Conservation (phyloP, 1,140 invertebrate species). For the Leguminivora glycinivorella region DNA sequence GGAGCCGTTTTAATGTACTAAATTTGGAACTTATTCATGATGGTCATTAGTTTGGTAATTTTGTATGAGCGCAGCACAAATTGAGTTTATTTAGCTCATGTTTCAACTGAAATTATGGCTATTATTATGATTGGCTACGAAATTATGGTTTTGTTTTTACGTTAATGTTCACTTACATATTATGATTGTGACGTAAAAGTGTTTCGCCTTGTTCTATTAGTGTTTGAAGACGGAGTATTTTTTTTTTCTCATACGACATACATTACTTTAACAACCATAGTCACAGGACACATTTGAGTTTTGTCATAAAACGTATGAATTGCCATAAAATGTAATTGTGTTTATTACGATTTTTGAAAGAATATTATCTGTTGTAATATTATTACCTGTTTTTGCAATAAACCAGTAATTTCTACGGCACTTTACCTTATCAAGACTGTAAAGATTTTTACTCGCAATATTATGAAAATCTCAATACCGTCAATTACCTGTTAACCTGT, state of each 20-base stretch:
- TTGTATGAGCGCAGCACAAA: not conserved
- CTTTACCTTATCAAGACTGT: too few relatives aligned
- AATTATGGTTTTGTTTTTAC: not conserved
- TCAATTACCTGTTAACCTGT: not conserved
- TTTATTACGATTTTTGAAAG: not conserved
- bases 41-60: conserved; percentile 22
- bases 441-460: not conserved
- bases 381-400: too few relatives aligned
- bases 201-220: not conserved
- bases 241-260: not conserved
- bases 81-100: conserved; percentile 15
- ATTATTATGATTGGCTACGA: conserved; percentile 13
- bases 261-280: too few relatives aligned
- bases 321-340: not conserved
- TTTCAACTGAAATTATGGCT: conserved; percentile 7
- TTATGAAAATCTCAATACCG: not conserved
- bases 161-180: not conserved
- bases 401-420: too few relatives aligned
- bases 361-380: too few relatives aligned
- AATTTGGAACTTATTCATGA: conserved; percentile 22
- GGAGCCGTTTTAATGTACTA: conserved; percentile 23
- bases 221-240: not conserved
- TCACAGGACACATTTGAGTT: not conserved
- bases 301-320: not conserved
- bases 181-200: not conserved